Conservation (phyloP, 2,113 vertebrate genomes). For the Polypterus senegalus region DNA sequence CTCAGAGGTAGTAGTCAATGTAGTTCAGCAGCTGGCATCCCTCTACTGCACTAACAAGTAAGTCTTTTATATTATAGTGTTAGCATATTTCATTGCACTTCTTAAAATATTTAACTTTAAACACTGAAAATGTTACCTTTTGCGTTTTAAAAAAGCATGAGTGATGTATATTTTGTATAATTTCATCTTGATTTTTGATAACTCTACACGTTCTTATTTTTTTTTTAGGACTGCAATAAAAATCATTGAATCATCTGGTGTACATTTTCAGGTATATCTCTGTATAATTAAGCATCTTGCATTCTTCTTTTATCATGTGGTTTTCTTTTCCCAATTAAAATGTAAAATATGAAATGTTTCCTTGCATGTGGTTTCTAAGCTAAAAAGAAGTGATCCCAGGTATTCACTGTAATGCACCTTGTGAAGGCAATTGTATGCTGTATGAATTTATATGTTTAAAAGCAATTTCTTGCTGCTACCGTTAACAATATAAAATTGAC, state of each 20-base stretch:
- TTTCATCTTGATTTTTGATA: neutral
- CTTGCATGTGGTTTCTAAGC: neutral
- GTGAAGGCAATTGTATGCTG: no score
- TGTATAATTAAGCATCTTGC: neutral
- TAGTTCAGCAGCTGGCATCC: conserved; percentile 86
- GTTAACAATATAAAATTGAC: no score
- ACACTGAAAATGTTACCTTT: neutral
- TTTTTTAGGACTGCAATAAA: conserved; percentile 67
- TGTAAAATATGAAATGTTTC: neutral
- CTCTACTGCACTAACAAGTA: conserved; percentile 95
- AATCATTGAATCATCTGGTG: conserved; percentile 90
- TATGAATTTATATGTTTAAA: no score
- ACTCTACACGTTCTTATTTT: conserved; percentile 15
- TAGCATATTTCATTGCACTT: neutral
- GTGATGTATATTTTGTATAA: neutral
- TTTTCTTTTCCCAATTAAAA: no score
- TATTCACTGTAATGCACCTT: no score
- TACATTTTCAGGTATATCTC: conserved; percentile 84
- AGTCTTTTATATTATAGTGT: conserved; percentile 19
- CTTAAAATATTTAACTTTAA: neutral
- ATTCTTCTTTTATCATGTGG: neutral
- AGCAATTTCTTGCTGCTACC: no score
- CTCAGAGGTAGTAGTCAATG: conserved; percentile 87
- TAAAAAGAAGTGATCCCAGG: no score
- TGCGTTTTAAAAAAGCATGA: conserved; percentile 14